Evolutionary conservation across 2,113 vertebrate species (phyloP), one percentile per base, ranked within the genome.

Genomic region (Ariopsis seemanni): DNA sequence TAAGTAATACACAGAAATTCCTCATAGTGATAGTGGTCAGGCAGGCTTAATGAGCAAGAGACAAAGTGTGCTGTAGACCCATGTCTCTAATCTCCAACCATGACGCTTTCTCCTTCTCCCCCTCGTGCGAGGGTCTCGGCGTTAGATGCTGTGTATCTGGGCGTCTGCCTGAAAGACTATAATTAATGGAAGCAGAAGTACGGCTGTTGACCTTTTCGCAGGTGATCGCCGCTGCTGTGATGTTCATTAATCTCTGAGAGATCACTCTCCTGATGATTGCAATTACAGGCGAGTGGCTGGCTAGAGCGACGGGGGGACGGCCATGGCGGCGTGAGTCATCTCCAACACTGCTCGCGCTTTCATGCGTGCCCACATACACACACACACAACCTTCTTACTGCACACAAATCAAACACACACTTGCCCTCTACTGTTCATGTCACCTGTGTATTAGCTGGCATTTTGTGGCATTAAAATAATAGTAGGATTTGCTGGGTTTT

Each of bases 181-280:
- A 95, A 95, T 95, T 95, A 96, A 95, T 93, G 89, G 65, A 85
- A 93, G 91, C 90, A 94, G 92, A 95, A 93, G 93, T 93, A 60
- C 85, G 82, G 91, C 85, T 95, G 94, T 95, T 96, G 95, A 96
- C 95, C 95, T 96, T 96, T 96, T 94, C 89, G 71, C 91, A 92
- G 93, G 94, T 94, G 94, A 96, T 94, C 94, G 93, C 92, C 93
- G 91, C 84, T 60, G 65, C 88, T 90, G 91, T 86, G 93, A 92
- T 87, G 90, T 92, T 91, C 87, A 77, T 93, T 96, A 95, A 96
- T 95, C 95, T 93, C 90, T 85, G 92, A 92, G 92, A 91, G 93
- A 92, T 95, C 94, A 91, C 93, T 94, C 93, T 93, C 92, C 93
- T 81, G 85, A 90, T 82, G 84, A 82, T 72, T 75, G 80, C 91